Evolutionary conservation across 2,797 vertebrate species (phyloP), one percentile per base, ranked within the genome.

Genomic region (Rhodeus uyekii): DNA sequence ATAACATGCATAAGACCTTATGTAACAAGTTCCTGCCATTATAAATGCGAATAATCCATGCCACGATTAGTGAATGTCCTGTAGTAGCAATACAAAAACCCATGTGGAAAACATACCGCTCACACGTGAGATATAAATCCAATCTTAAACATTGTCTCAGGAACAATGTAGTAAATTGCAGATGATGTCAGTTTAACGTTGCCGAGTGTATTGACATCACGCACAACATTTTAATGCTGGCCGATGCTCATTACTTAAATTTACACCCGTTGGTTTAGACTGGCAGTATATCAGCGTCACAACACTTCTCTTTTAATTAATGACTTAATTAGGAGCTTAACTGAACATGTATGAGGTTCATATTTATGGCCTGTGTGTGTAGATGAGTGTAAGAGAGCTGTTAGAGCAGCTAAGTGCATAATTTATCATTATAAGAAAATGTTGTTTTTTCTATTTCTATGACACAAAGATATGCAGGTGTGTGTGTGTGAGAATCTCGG

Each of bases 251-350:
- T 82, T 85, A 61, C 68, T 74, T 76, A 83, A 68, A 83, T 85
- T 81, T 85, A 87, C 73, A 64, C 75, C 32, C 14, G 19, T 65
- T 53, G 53, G n/a, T 79, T 78, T 75, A 81, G 73, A 61, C 81
- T 68, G 63, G 76, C 78, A 79, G 38, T 80, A 81, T 71, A 78
- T 85, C 81, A 86, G 76, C 42, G 24, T 76, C 85, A 86, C 64
- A 36, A 72, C 60, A 72, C 44, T 81, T 77, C 82, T 83, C 32
- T 55, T 86, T 85, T 86, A 86, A 87, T 88, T 83, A 88, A 88
- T 85, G 84, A 86, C 82, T 85, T 88, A 82, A 85, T 87, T 87
- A 88, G 58, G 19, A 69, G 80, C 85, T 88, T 88, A 88, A 84
- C 86, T 82, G 84, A 85, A 87, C 87, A 85, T 88, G 82, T 84